Base-by-base conservation (phyloP, 1,140 invertebrate genomes). In the Tetramorium alpestre region DNA sequence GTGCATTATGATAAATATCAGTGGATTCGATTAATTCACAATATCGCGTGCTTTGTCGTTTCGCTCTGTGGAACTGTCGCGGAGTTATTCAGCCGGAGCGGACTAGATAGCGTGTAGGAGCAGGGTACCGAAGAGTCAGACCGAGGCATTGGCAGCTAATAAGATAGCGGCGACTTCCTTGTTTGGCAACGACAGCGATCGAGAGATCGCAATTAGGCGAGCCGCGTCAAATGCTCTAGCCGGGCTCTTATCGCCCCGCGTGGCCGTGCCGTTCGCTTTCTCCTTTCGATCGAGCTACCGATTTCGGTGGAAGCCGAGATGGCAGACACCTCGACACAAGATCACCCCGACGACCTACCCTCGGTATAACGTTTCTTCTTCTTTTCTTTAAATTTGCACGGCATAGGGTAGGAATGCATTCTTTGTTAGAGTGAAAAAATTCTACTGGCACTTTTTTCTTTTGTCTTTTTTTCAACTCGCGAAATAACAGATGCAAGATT, bases 151-250 rank as follows among this genome's bases (percentile, higher is more conserved):
- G 69, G 85, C 72, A 67, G 69, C 80, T 91, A 76, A 85, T 89
- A 87, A 88, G 88, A 86, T 90, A 88, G 86, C 89, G 88, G 72
- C 85, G 84, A 89, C 88, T 92, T 92, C 92, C 92, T 92, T 92
- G 89, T 93, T 93, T 91, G 89, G 89, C 85, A 80, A 89, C 81
- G 88, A 51, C 60, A 49, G 89, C 85, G 87, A 88, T 89, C 87
- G 87, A 87, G 72, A 90, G 92, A 92, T 93, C 86, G 91, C 92
- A 92, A 92, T 92, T 90, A 92, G 92, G 91, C 90, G 91, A 72
- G 54, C 88, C 89, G 92, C 92, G 91, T 93, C 92, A 93, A 93
- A 92, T 88, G 90, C 89, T 89, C 88, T 88, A 87, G 87, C 64
- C 88, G 84, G 87, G 84, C 87, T 86, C 87, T 91, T 91, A 91